Conservation (phyloP, 2,797 vertebrate genomes). For the Aselliscus stoliczkanus region DNA sequence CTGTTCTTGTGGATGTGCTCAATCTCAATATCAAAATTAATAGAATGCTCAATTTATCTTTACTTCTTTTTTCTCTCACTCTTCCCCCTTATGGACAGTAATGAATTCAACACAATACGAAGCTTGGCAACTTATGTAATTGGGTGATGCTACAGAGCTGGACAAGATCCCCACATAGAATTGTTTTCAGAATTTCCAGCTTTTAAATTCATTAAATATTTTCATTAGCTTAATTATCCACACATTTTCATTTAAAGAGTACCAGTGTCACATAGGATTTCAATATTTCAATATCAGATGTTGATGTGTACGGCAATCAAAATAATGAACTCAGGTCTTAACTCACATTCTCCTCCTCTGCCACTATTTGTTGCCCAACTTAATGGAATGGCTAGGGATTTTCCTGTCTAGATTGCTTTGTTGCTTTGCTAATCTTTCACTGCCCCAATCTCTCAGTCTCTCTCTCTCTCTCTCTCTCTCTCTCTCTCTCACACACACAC, state of each 20-base stretch:
- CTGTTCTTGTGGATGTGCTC: conserved; percentile 18
- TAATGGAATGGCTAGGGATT: not conserved
- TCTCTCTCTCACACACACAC: not conserved
- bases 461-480: not conserved
- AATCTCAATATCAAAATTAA: conserved; percentile 56
- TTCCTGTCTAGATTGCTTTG: not conserved
- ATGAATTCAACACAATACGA: conserved; percentile 25
- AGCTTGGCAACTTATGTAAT: conserved; percentile 18
- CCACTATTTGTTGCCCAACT: not conserved
- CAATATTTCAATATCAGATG: conserved; percentile 34
- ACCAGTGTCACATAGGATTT: conserved; percentile 54
- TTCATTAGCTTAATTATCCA: conserved; percentile 73
- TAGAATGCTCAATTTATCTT: conserved; percentile 36
- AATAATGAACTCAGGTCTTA: conserved; percentile 19
- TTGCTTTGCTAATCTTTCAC: not conserved
- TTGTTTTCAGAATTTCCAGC: conserved; percentile 40
- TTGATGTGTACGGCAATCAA: not conserved
- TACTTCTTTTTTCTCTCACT: not conserved
- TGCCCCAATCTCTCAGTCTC: not conserved
- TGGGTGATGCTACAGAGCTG: not conserved
- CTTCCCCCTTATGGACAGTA: not conserved
- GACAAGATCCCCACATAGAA: not conserved
- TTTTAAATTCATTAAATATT: conserved; percentile 71
- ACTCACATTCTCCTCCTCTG: not conserved
- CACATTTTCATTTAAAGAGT: conserved; percentile 47